A percentile compares a stretch with the other conserved stretches of the same genome.
These are phyloP conservation scores for Harpagifer antarcticus DNA, from an alignment of 2,797 vertebrate species.

Conservation along the genomic window DNA sequence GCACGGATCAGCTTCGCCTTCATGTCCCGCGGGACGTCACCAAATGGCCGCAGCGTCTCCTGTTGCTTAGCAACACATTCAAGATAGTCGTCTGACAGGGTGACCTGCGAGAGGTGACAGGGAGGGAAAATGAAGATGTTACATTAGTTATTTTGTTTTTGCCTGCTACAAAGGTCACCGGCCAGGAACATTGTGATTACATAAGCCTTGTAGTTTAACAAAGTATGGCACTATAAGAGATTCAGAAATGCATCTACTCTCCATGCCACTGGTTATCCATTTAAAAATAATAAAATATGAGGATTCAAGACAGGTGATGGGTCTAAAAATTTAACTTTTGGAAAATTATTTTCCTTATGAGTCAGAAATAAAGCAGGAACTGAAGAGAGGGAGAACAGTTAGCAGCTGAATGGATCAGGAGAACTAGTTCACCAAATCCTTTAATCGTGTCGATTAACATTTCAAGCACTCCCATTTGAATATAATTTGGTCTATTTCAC, in stretches of 20 bases:
- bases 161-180: not conserved
- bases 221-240: not conserved
- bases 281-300: not conserved
- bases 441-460: not conserved
- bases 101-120: constrained; percentile 77
- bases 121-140: not conserved
- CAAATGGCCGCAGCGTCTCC: constrained; percentile 90
- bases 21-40: constrained; percentile 90
- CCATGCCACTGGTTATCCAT: not conserved
- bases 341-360: constrained; percentile 8
- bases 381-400: not conserved
- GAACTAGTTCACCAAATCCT: constrained; percentile 14
- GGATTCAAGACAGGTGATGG: not conserved
- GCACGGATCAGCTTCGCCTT: constrained; percentile 89
- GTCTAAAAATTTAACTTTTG: constrained; percentile 25
- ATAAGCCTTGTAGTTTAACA: not conserved
- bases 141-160: not conserved
- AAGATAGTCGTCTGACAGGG: constrained; percentile 90
- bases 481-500: not conserved
- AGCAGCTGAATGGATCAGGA: constrained; percentile 12
- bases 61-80: constrained; percentile 94
- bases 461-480: not conserved
- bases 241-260: not conserved
- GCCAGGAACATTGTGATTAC: not conserved
- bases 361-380: constrained; percentile 5